These are phyloP conservation scores for Ctenopoma multispine DNA, from an alignment of 2,797 vertebrate genomes.

Conservation along the genomic window DNA sequence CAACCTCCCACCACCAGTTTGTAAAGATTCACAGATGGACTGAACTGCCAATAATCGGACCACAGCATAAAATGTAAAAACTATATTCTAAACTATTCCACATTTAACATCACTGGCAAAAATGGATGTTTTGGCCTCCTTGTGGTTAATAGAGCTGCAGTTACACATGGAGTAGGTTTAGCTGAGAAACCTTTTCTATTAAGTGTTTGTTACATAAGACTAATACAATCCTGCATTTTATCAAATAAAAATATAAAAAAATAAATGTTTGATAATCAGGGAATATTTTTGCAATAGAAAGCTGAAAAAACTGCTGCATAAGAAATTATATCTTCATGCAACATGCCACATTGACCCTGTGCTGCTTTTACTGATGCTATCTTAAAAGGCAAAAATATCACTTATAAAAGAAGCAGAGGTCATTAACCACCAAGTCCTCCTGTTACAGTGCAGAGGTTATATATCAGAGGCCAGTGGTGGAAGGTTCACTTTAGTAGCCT, in stretches of 20 bases:
- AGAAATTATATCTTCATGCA: not conserved
- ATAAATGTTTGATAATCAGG: conserved; percentile 30
- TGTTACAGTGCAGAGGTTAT: conserved; percentile 37
- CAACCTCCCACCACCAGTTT: too few species aligned
- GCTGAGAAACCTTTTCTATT: too few species aligned
- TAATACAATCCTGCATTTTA: not conserved
- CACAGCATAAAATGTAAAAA: too few species aligned
- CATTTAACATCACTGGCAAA: too few species aligned
- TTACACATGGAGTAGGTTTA: too few species aligned
- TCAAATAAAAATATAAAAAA: not conserved
- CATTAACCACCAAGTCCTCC: conserved; percentile 1
- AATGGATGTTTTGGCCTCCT: too few species aligned
- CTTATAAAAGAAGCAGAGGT: not conserved
- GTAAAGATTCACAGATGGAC: too few species aligned
- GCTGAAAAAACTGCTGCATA: not conserved
- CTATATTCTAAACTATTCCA: too few species aligned
- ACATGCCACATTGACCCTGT: not conserved
- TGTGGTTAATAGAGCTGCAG: too few species aligned
- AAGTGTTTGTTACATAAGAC: not conserved
- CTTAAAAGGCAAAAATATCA: conserved; percentile 4
- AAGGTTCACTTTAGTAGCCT: conserved; percentile 43
- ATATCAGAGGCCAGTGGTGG: not conserved
- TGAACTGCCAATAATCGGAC: too few species aligned
- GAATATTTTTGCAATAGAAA: conserved; percentile 12
- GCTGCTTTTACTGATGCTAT: not conserved